Percentiles rank a stretch among this genome's conserved stretches.
These are phyloP conservation scores for Crocallis elinguaria DNA, from an alignment of 2,888 invertebrate genomes.

Conservation along the genomic window DNA sequence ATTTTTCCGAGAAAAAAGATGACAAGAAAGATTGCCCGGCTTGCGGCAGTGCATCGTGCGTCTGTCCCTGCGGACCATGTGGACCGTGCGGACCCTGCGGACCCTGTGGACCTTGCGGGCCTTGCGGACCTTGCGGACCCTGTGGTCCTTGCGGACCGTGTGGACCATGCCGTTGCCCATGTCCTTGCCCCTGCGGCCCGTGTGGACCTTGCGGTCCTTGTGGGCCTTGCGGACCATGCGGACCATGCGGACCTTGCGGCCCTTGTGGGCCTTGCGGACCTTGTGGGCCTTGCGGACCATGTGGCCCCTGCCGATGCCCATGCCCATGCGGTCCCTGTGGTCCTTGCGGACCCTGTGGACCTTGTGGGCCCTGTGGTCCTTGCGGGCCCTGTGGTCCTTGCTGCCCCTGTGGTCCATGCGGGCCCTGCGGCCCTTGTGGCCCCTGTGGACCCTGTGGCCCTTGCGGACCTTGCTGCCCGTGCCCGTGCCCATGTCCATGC, in stretches of 20 bases:
- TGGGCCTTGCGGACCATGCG: conserved; percentile 41
- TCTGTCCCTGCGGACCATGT: conserved; percentile 45
- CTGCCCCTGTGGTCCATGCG: conserved; percentile 44
- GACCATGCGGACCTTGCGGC: conserved; percentile 36
- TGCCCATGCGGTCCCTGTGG: conserved; percentile 50
- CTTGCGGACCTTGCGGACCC: conserved; percentile 31
- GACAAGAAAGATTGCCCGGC: conserved; percentile 37
- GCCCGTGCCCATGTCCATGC: conserved; percentile 36
- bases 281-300: conserved; percentile 16
- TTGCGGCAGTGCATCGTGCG: conserved; percentile 38
- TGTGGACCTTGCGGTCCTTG: conserved; percentile 45
- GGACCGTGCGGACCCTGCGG: conserved; percentile 31
- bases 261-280: conserved; percentile 43
- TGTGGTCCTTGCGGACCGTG: conserved; percentile 43
- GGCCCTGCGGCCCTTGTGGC: conserved; percentile 45
- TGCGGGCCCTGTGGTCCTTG: conserved; percentile 46
- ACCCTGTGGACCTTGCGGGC: conserved; percentile 42
- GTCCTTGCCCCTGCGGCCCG: conserved; percentile 49
- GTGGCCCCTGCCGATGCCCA: conserved; percentile 45
- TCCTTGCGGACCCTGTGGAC: conserved; percentile 42
- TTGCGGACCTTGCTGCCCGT: conserved; percentile 39
- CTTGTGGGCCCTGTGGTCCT: conserved; percentile 44
- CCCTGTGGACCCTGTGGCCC: no score
- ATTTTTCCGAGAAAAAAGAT: conserved; percentile 57
- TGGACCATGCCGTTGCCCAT: conserved; percentile 28